Base-by-base conservation (phyloP, 2,113 vertebrate genomes). In the Saccopteryx leptura region DNA sequence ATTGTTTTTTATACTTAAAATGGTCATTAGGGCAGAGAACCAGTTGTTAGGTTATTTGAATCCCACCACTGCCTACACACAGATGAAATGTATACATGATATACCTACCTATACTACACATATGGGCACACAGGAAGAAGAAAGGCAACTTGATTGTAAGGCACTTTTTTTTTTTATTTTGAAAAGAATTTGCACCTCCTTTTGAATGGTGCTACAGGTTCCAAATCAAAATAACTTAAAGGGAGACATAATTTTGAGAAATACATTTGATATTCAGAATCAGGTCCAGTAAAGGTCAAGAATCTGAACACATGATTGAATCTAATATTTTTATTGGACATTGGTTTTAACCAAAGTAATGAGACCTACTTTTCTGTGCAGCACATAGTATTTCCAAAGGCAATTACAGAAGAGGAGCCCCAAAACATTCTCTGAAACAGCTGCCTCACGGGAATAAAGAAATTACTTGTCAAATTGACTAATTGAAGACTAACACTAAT, bases 401-500 rank as follows among this genome's bases (percentile, higher is more conserved):
- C 63, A 88, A 61, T 76, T 28, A 76, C 18, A 66, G 83, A 92
- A 90, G 39, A 68, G 17, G n/a, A 33, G 50, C 14, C 88, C 11
- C 48, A 48, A 69, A 84, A 69, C 61, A 48, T 61, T 48, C n/a
- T 54, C n/a, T 76, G 87, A 93, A 90, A 88, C 5, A 19, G 63
- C 39, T 69, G 24, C 50, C 23, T 61, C 68, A 71, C 4, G 61
- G 66, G 54, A 96, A 92, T 66, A 81, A 71, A 91, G 28, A 86
- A 85, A 90, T 82, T 7, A 68, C 13, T 65, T 80, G 75, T 46
- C 91, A 54, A 33, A 9, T 15, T 39, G 90, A 72, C 13, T 52
- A 10, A 88, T 96, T 69, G 90, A 96, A 95, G 83, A 68, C 24
- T 31, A 79, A 75, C 19, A 11, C 66, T 93, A 63, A 97, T 79